Evolutionary conservation across 2,888 invertebrate genomes (phyloP), one percentile per base, ranked within the genome.

Genomic region (Serrognathus titanus): DNA sequence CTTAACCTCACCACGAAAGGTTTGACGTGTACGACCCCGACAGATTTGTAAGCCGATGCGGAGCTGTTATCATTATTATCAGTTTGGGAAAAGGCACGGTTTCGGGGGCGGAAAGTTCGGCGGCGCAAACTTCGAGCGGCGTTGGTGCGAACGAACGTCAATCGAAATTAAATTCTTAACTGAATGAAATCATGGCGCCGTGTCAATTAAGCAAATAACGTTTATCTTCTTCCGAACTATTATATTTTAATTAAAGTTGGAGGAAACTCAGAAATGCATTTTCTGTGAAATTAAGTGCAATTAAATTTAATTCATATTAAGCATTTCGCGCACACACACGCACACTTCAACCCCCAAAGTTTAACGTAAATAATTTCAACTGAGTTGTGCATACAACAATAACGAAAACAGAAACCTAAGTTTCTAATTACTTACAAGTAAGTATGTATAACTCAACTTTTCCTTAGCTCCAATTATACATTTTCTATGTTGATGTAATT

Each of bases 271-370:
- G 48, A 58, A 60, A 52, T 60, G 60, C 57, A 58, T 55, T 58
- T 50, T 31, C 24, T 31, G 24, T 55, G 52, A 47, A 45, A 58
- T 51, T 61, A 56, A 58, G 56, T 61, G 56, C 58, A 58, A 58
- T 61, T 61, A 58, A 61, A 58, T 61, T 61, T 55, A 55, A 58
- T 58, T 55, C 55, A 61, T 48, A 35, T 37, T 38, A 37, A 35
- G 16, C 24, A 10, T 35, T 48, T 12, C 36, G 20, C 8, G 43
- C 35, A 41, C 41, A 43, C 12, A 20, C 41, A 36, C 24, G 13
- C 43, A 43, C 41, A 35, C 12, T 37, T 45, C 24, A 31, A 7
- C 24, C 24, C 10, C 31, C 50, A 16, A 24, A 40, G 9, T 16
- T 16, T 31, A 50, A 50, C 13, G 38, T 38, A 50, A 50, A 50